Evolutionary conservation across 2,113 vertebrate genomes (phyloP).

Genomic region (Tenebrosternarchus preto): DNA sequence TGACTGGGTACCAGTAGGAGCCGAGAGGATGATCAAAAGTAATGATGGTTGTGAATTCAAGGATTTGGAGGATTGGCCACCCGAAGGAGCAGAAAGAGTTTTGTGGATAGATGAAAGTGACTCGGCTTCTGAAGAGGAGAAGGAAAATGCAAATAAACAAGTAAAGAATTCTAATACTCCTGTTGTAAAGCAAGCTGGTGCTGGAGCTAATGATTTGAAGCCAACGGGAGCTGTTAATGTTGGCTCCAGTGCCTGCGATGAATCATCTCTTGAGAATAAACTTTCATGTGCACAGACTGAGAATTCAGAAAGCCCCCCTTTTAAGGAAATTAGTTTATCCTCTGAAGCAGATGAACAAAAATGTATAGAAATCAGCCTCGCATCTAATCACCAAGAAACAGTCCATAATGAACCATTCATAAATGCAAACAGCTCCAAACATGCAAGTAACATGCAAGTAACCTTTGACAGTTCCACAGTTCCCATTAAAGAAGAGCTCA

Average conservation of each 20-base stretch:
- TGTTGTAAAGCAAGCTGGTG: background rate
- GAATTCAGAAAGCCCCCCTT: background rate
- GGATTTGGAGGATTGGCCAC: slow-evolving; percentile 24
- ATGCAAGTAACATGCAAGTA: background rate
- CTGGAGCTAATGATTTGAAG: background rate
- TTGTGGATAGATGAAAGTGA: slow-evolving; percentile 6
- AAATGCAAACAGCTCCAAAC: background rate
- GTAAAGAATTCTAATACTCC: background rate
- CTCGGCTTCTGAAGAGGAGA: slow-evolving; percentile 10
- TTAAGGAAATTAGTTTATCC: background rate
- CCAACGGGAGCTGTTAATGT: background rate
- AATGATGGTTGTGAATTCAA: background rate
- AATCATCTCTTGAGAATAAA: background rate
- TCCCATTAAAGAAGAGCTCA: background rate
- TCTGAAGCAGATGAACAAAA: background rate
- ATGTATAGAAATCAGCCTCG: background rate
- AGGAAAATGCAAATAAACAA: background rate
- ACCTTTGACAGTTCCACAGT: background rate
- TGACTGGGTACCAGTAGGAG: slow-evolving; percentile 15
- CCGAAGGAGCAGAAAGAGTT: slow-evolving; percentile 25
- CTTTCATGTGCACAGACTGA: background rate
- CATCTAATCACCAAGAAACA: background rate
- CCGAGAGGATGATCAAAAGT: slow-evolving; percentile 5
- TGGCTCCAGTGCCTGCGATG: background rate
- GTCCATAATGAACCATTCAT: background rate